These are phyloP conservation scores for Drosophila nigromelanica DNA, from an alignment of 1,140 invertebrate genomes.

Conservation along the genomic window DNA sequence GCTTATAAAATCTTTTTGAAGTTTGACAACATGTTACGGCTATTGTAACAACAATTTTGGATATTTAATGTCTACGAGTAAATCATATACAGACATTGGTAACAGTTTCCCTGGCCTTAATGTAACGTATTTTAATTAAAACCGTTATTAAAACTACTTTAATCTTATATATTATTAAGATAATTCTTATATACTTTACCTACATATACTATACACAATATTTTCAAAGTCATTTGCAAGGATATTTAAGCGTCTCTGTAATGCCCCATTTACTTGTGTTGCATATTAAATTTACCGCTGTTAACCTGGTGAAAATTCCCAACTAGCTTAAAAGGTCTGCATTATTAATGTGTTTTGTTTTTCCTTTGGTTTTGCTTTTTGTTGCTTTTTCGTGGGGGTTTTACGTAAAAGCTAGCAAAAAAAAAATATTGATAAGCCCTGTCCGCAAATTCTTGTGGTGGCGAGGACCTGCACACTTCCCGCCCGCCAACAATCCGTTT, in stretches of 20 bases:
- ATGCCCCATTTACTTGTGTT: conserved; percentile 9
- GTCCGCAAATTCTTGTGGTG: conserved; percentile 60
- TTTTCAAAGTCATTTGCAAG: conserved; percentile 1
- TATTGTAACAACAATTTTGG: too few species aligned
- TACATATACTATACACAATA: not conserved
- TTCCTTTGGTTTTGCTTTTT: conserved; percentile 12
- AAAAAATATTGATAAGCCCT: conserved; percentile 63
- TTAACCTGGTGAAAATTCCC: conserved; percentile 35
- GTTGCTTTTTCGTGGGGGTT: not conserved
- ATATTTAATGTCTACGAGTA: too few species aligned
- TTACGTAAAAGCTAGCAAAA: conserved; percentile 21
- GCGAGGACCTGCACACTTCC: not conserved
- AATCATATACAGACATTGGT: not conserved
- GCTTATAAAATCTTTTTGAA: too few species aligned
- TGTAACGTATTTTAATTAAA: not conserved
- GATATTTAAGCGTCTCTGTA: conserved; percentile 7
- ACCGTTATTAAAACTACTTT: not conserved
- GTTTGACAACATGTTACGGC: too few species aligned
- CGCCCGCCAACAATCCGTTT: not conserved
- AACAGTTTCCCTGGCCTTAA: not conserved
- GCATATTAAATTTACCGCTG: conserved; percentile 19
- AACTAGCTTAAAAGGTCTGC: conserved; percentile 23
- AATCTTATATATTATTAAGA: not conserved
- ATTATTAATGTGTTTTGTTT: conserved; percentile 34
- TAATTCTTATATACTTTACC: not conserved